Conservation (phyloP, 2,113 vertebrate species). For the Zosterops hypoxanthus region DNA sequence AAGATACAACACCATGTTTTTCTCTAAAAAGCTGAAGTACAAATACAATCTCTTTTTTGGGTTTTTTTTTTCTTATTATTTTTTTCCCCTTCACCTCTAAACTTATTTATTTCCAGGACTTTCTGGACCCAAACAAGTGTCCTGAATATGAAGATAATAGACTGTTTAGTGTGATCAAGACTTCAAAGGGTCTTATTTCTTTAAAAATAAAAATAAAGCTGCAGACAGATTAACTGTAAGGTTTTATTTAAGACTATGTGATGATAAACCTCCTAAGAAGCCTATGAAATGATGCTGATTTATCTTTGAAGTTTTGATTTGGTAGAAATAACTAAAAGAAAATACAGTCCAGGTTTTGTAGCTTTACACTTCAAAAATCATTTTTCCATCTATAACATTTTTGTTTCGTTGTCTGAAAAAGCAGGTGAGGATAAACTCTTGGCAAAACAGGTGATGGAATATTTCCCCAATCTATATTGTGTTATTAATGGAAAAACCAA, state of each 20-base stretch:
- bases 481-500: neutral
- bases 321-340: neutral
- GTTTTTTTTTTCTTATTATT: fast-evolving
- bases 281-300: neutral
- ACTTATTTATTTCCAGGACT: neutral
- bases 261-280: neutral
- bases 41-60: neutral
- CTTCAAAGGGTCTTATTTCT: neutral
- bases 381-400: neutral
- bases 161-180: neutral
- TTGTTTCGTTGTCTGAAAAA: neutral
- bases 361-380: neutral
- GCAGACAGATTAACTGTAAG: neutral
- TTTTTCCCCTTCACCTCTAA: neutral
- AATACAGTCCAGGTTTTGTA: neutral
- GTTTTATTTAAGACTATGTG: neutral
- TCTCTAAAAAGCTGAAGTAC: neutral
- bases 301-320: neutral
- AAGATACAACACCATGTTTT: neutral
- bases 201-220: neutral
- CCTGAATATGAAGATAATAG: neutral
- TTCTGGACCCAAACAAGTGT: neutral
- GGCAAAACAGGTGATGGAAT: neutral
- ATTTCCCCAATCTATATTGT: neutral
- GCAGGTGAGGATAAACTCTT: neutral